Percentiles rank a stretch among this genome's conserved stretches.
phyloP scores from a whole-genome alignment of 2,113 vertebrate genomes.

The Dendropsophus ebraccatus region DNA sequence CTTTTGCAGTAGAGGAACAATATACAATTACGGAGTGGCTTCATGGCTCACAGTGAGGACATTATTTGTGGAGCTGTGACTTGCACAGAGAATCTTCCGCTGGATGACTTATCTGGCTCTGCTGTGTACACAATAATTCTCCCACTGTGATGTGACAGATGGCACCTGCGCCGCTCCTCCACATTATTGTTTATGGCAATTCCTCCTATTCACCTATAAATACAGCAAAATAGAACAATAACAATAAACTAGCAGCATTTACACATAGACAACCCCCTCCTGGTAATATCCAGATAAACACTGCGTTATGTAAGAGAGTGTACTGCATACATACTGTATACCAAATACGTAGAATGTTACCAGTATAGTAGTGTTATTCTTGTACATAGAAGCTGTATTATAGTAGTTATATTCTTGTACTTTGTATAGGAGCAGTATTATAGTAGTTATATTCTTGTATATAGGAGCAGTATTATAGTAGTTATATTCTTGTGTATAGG shows the following conservation, averaged over 20 bases:
- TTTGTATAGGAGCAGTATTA: neutral
- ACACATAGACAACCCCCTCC: neutral
- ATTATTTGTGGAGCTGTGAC: neutral
- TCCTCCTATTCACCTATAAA: neutral
- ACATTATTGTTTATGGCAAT: neutral
- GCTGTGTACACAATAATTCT: neutral
- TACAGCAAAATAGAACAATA: conserved; percentile 21
- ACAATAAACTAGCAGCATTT: conserved; percentile 3
- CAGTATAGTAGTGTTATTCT: conserved; percentile 8
- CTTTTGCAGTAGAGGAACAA: too few relatives aligned
- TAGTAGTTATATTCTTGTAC: conserved; percentile 14
- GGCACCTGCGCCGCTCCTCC: conserved; percentile 17
- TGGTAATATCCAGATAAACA: conserved; percentile 21
- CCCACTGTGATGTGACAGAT: conserved; percentile 25
- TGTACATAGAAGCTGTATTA: neutral
- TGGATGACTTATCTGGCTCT: conserved; percentile 1
- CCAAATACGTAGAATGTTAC: neutral
- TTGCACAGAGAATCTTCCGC: neutral
- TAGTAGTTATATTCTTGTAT: conserved; percentile 11
- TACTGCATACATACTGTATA: neutral
- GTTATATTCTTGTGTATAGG: neutral
- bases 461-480: conserved; percentile 4
- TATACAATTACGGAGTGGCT: neutral
- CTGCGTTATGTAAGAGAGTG: neutral
- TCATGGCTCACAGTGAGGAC: neutral